These are phyloP conservation scores for Cataglyphis rosenhaueri DNA, from an alignment of 2,888 invertebrate species.

Conservation along the genomic window DNA sequence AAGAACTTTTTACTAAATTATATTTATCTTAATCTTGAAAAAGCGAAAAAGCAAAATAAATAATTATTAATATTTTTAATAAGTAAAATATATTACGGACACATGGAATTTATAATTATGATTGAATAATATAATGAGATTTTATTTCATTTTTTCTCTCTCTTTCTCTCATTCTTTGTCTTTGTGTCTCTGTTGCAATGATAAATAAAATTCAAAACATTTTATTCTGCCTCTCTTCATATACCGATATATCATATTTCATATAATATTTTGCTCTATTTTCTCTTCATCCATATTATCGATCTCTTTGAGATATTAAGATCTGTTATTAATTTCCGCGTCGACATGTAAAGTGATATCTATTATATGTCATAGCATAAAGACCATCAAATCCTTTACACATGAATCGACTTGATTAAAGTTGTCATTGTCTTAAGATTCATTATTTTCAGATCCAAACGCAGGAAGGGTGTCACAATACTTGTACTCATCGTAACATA, in stretches of 20 bases:
- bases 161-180: too few relatives aligned
- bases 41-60: background rate
- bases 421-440: conserved; percentile 12
- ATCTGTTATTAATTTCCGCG: conserved; percentile 23
- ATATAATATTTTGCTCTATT: background rate
- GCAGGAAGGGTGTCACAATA: conserved; percentile 7
- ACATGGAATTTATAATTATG: background rate
- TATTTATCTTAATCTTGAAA: background rate
- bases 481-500: background rate
- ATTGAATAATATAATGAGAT: background rate
- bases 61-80: background rate
- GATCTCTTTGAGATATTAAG: conserved; percentile 21
- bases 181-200: background rate
- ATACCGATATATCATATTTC: background rate
- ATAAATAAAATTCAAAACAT: background rate
- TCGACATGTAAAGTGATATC: conserved; percentile 19
- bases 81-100: background rate
- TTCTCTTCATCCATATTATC: background rate
- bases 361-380: background rate
- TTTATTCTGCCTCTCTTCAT: background rate
- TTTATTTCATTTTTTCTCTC: background rate
- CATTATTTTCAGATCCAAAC: conserved; percentile 39
- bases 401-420: conserved; percentile 12
- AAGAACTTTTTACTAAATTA: background rate
- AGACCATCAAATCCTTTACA: background rate